Evolutionary conservation across 2,888 invertebrate genomes (phyloP).

Genomic region (Tipula vernalis): DNA sequence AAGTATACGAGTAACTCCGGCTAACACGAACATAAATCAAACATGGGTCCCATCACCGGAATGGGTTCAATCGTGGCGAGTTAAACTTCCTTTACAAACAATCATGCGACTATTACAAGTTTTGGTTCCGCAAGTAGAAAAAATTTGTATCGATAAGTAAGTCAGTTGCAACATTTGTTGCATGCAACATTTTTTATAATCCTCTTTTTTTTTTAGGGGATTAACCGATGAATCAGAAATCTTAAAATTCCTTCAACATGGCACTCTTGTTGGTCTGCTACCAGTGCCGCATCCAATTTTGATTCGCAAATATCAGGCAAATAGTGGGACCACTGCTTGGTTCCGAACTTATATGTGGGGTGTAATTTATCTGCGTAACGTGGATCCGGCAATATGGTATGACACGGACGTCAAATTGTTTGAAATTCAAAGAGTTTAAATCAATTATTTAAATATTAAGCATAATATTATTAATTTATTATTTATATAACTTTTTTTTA

Average conservation of each 20-base stretch:
- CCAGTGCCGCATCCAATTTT: constrained; percentile 99
- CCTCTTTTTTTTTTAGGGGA: constrained; percentile 47
- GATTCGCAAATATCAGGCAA: constrained; percentile 97
- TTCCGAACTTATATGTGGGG: constrained; percentile 99
- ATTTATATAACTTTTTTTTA: background rate
- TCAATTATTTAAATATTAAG: background rate
- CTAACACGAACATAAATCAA: constrained; percentile 16
- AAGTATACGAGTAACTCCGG: constrained; percentile 44
- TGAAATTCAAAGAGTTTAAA: constrained; percentile 90
- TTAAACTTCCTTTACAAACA: constrained; percentile 93
- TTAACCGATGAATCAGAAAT: constrained; percentile 99
- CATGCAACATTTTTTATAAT: constrained; percentile 17
- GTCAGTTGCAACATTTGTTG: constrained; percentile 21
- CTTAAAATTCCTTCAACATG: constrained; percentile 95
- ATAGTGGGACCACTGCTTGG: constrained; percentile 97
- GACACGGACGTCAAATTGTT: constrained; percentile 98
- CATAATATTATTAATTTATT: background rate
- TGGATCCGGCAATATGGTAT: constrained; percentile 98
- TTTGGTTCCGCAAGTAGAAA: constrained; percentile 98
- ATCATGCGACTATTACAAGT: constrained; percentile 98
- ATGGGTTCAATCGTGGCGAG: constrained; percentile 95
- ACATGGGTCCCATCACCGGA: constrained; percentile 85
- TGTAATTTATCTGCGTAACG: constrained; percentile 94
- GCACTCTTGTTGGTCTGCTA: constrained; percentile 89
- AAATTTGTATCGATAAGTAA: constrained; percentile 98